These are phyloP conservation scores for Drosophila neutralis DNA, from an alignment of 2,888 invertebrate genomes.

Conservation along the genomic window DNA sequence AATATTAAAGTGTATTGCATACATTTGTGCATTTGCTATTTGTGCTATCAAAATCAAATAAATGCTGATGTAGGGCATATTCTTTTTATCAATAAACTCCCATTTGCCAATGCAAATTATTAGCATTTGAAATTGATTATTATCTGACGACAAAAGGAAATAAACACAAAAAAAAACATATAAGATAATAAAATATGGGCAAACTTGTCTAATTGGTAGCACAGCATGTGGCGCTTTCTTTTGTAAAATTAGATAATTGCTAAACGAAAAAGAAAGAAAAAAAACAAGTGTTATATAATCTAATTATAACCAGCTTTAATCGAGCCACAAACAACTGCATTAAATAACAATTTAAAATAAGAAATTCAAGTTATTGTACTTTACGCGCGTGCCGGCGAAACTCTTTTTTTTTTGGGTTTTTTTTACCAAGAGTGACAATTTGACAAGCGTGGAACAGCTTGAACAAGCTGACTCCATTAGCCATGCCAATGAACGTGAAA, in stretches of 20 bases:
- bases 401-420: conserved; percentile 15
- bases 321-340: conserved; percentile 59
- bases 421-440: conserved; percentile 32
- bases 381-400: conserved; percentile 74
- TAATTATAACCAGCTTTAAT: conserved; percentile 74
- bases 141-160: conserved; percentile 23
- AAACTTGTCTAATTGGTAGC: conserved; percentile 70
- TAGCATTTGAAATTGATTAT: conserved; percentile 20
- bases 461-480: conserved; percentile 24
- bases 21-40: conserved; percentile 14
- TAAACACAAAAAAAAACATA: conserved; percentile 5
- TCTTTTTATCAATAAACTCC: not conserved
- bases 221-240: conserved; percentile 68
- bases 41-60: conserved; percentile 9
- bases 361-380: conserved; percentile 46
- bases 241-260: conserved; percentile 71
- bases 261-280: conserved; percentile 2
- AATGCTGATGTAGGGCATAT: not conserved
- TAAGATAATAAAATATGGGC: conserved; percentile 9
- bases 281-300: conserved; percentile 68
- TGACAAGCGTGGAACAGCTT: conserved; percentile 28
- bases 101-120: conserved; percentile 22
- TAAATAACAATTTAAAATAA: conserved; percentile 65
- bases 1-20: not conserved
- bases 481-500: conserved; percentile 77